Evolutionary conservation across 92 coral and sea anemone genomes (phyloP).

Genomic region (Siderastrea radians): DNA sequence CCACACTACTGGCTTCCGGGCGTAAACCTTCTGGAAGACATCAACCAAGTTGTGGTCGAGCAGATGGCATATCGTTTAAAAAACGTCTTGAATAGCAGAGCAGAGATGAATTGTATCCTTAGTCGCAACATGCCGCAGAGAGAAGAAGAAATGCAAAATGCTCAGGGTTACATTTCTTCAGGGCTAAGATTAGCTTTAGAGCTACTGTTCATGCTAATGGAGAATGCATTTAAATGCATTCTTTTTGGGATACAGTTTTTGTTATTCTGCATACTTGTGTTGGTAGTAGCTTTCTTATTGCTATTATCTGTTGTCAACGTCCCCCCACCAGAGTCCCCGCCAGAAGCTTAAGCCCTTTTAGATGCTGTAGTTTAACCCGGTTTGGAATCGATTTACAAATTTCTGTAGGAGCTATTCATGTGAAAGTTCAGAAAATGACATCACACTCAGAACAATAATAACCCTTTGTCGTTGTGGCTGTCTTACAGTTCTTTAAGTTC

Average conservation of each 20-base stretch:
- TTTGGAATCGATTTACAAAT: too few species aligned
- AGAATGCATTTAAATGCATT: not conserved
- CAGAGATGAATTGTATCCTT: conserved; percentile 39
- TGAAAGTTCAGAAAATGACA: too few species aligned
- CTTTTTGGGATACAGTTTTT: not conserved
- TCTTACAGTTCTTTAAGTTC: too few species aligned
- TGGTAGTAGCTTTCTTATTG: too few species aligned
- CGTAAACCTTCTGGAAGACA: conserved; percentile 56
- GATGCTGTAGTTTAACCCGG: too few species aligned
- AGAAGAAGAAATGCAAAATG: not conserved
- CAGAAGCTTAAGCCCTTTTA: too few species aligned
- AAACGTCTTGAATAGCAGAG: conserved; percentile 46
- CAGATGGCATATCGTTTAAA: conserved; percentile 67
- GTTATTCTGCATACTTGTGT: too few species aligned
- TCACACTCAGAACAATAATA: too few species aligned
- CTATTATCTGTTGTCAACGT: too few species aligned
- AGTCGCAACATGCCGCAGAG: not conserved
- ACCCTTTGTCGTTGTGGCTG: too few species aligned
- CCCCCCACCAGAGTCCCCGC: too few species aligned
- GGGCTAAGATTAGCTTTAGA: not conserved
- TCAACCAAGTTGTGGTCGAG: conserved; percentile 18
- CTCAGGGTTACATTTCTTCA: not conserved
- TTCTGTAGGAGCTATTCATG: too few species aligned
- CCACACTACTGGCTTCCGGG: conserved; percentile 63
- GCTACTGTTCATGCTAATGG: not conserved